A percentile compares a stretch with the other conserved stretches of the same genome.
Conservation (phyloP, 2,888 invertebrate species). For the Latrodectus hesperus region DNA sequence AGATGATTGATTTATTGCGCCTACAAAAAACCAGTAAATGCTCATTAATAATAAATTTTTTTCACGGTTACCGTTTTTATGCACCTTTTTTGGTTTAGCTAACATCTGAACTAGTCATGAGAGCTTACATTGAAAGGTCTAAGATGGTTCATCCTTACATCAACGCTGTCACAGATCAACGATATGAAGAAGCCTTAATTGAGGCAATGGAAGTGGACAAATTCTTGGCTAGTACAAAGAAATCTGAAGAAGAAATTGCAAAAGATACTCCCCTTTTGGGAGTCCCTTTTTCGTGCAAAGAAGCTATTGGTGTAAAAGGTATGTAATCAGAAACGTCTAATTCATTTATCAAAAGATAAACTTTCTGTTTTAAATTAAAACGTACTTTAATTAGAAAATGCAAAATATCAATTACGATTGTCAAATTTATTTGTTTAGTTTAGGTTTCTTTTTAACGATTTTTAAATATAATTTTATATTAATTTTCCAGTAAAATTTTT, state of each 20-base stretch:
- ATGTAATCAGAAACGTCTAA: slow-evolving; percentile 62
- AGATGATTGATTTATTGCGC: no score
- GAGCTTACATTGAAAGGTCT: slow-evolving; percentile 85
- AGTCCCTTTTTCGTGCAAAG: slow-evolving; percentile 93
- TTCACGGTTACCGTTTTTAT: background rate
- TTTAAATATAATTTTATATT: no score
- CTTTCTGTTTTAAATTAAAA: no score
- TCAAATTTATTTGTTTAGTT: no score
- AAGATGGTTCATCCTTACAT: slow-evolving; percentile 84
- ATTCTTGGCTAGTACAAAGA: slow-evolving; percentile 80
- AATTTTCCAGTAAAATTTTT: no score
- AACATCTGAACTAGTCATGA: slow-evolving; percentile 82
- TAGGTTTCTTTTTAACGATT: no score
- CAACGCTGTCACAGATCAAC: slow-evolving; percentile 88
- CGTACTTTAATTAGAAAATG: no score
- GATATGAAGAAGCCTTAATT: slow-evolving; percentile 84
- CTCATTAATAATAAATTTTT: background rate
- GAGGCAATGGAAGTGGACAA: slow-evolving; percentile 86
- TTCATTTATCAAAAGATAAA: no score
- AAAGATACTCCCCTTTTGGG: slow-evolving; percentile 86
- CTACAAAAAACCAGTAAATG: no score
- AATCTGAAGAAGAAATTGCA: slow-evolving; percentile 79
- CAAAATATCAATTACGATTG: no score
- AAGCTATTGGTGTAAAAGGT: slow-evolving; percentile 88
- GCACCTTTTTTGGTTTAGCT: slow-evolving; percentile 77